Evolutionary conservation across 2,797 vertebrate genomes (phyloP).

Genomic region (Leptatherina wallacei): DNA sequence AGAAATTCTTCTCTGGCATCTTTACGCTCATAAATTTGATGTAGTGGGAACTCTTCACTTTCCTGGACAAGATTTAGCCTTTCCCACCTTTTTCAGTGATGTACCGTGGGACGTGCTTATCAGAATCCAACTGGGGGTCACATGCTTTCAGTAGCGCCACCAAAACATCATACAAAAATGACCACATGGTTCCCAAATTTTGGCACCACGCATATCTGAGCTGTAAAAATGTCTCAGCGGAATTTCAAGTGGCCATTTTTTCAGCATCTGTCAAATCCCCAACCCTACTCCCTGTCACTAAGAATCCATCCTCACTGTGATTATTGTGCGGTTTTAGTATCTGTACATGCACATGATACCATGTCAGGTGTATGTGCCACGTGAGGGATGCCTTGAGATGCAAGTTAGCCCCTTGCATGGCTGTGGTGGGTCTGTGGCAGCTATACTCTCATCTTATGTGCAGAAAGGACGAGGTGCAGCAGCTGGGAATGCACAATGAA

Average conservation of each 20-base stretch:
- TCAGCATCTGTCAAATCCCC: constrained; percentile 33
- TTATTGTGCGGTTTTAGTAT: constrained; percentile 20
- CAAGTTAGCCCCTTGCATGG: constrained; percentile 12
- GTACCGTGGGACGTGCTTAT: constrained; percentile 36
- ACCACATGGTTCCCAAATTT: constrained; percentile 46
- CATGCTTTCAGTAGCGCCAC: constrained; percentile 22
- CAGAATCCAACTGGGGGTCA: constrained; percentile 33
- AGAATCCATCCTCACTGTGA: constrained; percentile 9
- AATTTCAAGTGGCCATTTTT: constrained; percentile 34
- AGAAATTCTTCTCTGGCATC: constrained; percentile 42
- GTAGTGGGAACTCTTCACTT: constrained; percentile 30
- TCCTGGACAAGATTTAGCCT: constrained; percentile 8
- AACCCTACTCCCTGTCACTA: not conserved
- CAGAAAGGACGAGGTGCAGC: constrained; percentile 57
- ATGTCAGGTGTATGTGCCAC: constrained; percentile 64
- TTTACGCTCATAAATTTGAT: constrained; percentile 20
- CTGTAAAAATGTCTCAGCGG: constrained; percentile 47
- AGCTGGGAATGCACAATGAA: constrained; percentile 82
- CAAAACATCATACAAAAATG: constrained; percentile 46
- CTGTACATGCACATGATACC: constrained; percentile 18
- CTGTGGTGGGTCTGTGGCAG: constrained; percentile 23
- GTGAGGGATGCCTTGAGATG: constrained; percentile 37
- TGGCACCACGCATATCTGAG: constrained; percentile 30
- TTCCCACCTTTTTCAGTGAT: constrained; percentile 28
- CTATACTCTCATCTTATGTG: constrained; percentile 41